Evolutionary conservation across 2,888 invertebrate genomes (phyloP), one percentile per base, ranked within the genome.

Genomic region (Athalia rosae): DNA sequence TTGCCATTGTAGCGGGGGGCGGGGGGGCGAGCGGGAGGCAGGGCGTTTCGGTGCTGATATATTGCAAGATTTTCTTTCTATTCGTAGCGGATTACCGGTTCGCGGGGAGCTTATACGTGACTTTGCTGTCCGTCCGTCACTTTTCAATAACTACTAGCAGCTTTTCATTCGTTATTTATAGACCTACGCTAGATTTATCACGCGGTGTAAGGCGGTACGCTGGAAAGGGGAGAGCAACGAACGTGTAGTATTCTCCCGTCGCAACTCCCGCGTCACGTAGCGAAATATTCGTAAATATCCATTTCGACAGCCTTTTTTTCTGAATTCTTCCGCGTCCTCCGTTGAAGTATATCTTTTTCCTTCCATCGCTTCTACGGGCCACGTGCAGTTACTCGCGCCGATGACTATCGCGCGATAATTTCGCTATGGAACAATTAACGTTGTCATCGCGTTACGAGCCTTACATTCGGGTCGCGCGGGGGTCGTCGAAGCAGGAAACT

Each of bases 71-170:
- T 71, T 71, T 71, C 71, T 71, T 71, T 71, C 67, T 71, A 71
- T 71, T 71, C 71, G 56, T 71, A 43, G 43, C 41, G 71, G 71
- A 71, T 71, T 71, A 71, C 71, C 13, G 56, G 56, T 15, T 56
- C 45, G 50, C 67, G 28, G 62, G 58, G 9, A 41, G 71, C 56
- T 71, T 71, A 71, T 58, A 58, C 71, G 71, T 58, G 71, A 71
- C 71, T 71, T 71, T 71, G 71, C 71, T 71, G 71, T 71, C 71
- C 58, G 71, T 71, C 71, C 71, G 71, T 71, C 71, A 71, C 71
- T 71, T 71, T 71, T 71, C 71, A 71, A 71, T 71, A 71, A 71
- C 71, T 58, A 28, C 58, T 56, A 71, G 71, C 28, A 28, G 56
- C 56, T 45, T 71, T 71, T 71, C 43, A n/a, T 8, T 45, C 71